Conservation (phyloP, 2,888 invertebrate genomes). For the Heliconius hortense region DNA sequence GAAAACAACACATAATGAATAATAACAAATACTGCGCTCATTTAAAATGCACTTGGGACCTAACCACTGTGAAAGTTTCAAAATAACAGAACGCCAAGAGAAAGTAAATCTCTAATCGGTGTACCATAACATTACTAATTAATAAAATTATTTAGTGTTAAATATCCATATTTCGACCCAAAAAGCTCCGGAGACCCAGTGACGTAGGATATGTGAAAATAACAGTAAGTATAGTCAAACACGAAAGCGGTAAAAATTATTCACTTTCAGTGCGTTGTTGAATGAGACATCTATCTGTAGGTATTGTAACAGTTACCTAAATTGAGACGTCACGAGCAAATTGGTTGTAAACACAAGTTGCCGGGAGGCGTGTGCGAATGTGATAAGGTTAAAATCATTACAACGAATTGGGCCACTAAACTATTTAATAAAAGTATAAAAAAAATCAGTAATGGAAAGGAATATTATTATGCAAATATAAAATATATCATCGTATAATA, state of each 20-base stretch:
- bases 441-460: background rate
- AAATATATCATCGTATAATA: background rate
- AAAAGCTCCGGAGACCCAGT: constrained; percentile 44
- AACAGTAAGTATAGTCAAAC: constrained; percentile 55
- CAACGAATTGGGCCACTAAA: constrained; percentile 61
- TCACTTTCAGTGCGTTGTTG: constrained; percentile 75
- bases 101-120: constrained; percentile 33
- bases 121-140: constrained; percentile 19
- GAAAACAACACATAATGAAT: constrained; percentile 22
- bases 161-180: constrained; percentile 47
- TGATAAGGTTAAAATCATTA: constrained; percentile 64
- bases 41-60: constrained; percentile 24
- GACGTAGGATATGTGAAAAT: constrained; percentile 52
- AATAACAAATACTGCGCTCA: constrained; percentile 22
- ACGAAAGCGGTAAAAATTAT: constrained; percentile 65
- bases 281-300: constrained; percentile 44
- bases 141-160: constrained; percentile 38
- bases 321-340: constrained; percentile 71
- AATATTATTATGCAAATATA: background rate
- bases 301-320: constrained; percentile 72
- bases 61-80: constrained; percentile 35
- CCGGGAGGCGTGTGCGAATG: constrained; percentile 55
- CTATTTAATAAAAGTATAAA: constrained; percentile 45
- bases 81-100: constrained; percentile 23
- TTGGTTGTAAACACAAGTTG: constrained; percentile 67